phyloP scores from a whole-genome alignment of 92 coral and sea anemone genomes.

The Chrysogorgia sp. region DNA sequence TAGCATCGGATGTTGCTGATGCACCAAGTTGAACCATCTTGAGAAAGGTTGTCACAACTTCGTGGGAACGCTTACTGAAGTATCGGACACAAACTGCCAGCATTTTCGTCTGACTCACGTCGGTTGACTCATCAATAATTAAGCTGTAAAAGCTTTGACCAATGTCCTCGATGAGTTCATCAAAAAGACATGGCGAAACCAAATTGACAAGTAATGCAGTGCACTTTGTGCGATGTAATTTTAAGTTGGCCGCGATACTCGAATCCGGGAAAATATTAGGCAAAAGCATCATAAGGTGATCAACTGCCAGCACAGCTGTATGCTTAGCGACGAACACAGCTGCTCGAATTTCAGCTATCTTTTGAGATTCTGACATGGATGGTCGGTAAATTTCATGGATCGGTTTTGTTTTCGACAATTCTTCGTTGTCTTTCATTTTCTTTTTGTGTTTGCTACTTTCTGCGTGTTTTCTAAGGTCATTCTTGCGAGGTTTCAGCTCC shows the following conservation, averaged over 20 bases:
- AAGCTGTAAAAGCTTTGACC: too few relatives aligned
- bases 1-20: conserved; percentile 26
- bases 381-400: conserved; percentile 9
- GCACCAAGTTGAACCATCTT: conserved; percentile 27
- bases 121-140: too few relatives aligned
- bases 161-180: conserved; percentile 25
- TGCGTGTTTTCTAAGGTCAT: conserved; percentile 14
- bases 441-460: conserved; percentile 12
- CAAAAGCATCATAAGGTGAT: conserved; percentile 22
- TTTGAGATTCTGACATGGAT: conserved; percentile 26
- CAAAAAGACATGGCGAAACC: conserved; percentile 22
- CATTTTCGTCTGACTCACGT: conserved; percentile 20
- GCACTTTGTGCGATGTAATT: conserved; percentile 27
- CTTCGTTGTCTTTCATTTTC: conserved; percentile 13
- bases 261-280: conserved; percentile 19
- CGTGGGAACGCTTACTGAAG: conserved; percentile 6
- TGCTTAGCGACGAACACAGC: conserved; percentile 23
- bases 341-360: conserved; percentile 22
- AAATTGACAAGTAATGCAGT: conserved; percentile 18
- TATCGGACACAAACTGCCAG: conserved; percentile 19
- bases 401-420: conserved; percentile 14
- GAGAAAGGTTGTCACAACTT: conserved; percentile 10
- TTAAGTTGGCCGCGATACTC: conserved; percentile 13
- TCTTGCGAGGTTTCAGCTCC: conserved; percentile 9
- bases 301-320: conserved; percentile 31